phyloP scores from a whole-genome alignment of 2,113 vertebrate genomes.

The Hydrochoerus hydrochaeris region DNA sequence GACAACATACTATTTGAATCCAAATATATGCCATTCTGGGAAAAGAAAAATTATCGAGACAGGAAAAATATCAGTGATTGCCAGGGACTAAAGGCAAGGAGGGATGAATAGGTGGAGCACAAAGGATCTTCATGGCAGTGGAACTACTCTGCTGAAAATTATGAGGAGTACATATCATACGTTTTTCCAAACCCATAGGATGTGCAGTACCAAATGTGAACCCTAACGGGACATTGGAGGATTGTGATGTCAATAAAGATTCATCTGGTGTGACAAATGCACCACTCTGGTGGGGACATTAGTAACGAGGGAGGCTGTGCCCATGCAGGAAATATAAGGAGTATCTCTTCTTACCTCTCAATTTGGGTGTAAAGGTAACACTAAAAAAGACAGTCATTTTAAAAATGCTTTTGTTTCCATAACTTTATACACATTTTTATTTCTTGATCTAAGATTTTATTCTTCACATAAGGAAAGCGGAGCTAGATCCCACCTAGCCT shows the following conservation, averaged over 20 bases:
- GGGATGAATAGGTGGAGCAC: neutral
- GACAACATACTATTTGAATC: neutral
- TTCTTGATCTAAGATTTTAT: neutral
- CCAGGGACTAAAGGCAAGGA: neutral
- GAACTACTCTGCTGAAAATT: neutral
- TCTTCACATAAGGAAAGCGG: too few species aligned
- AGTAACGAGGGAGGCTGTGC: neutral
- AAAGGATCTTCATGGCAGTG: neutral
- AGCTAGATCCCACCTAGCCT: neutral
- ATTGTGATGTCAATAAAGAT: neutral
- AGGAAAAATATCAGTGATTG: neutral
- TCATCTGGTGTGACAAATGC: neutral
- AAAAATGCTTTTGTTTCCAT: neutral
- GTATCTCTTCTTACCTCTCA: neutral
- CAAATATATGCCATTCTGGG: neutral
- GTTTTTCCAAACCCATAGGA: neutral
- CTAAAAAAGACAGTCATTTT: neutral
- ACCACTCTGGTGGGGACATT: neutral
- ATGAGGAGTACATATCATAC: neutral
- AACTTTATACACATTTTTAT: neutral
- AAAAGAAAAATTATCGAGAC: neutral
- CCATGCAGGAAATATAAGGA: neutral
- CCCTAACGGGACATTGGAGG: neutral
- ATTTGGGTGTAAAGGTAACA: neutral
- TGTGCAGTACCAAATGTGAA: neutral